These are phyloP conservation scores for Eledone cirrhosa DNA, from an alignment of 2,888 invertebrate species.

Conservation along the genomic window DNA sequence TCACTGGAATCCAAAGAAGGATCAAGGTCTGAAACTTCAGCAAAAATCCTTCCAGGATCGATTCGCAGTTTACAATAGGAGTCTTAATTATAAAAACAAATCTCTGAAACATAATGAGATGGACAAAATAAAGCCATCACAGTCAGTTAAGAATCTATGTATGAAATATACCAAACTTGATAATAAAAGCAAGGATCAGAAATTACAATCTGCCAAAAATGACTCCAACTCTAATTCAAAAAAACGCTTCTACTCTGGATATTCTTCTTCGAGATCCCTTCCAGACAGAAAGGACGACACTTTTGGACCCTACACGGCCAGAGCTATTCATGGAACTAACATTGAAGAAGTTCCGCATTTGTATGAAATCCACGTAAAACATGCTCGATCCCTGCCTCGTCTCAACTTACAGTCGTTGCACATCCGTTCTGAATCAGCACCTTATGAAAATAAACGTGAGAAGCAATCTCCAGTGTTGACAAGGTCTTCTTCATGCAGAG, in stretches of 20 bases:
- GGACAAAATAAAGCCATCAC: slow-evolving; percentile 35
- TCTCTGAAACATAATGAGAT: slow-evolving; percentile 30
- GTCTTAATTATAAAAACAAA: slow-evolving; percentile 31
- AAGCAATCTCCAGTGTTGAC: not conserved
- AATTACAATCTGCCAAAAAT: not conserved
- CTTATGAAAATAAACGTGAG: slow-evolving; percentile 35
- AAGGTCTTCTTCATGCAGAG: slow-evolving; percentile 50
- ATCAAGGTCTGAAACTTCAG: slow-evolving; percentile 81
- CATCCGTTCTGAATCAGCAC: slow-evolving; percentile 57
- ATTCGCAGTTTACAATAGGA: slow-evolving; percentile 56
- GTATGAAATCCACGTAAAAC: slow-evolving; percentile 54
- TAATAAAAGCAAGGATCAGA: slow-evolving; percentile 14
- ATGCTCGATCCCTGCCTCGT: slow-evolving; percentile 34
- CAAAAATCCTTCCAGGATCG: slow-evolving; percentile 90
- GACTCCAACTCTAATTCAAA: slow-evolving; percentile 33
- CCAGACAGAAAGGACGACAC: slow-evolving; percentile 36
- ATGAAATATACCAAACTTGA: slow-evolving; percentile 40
- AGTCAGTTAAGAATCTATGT: slow-evolving; percentile 36
- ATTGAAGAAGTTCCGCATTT: slow-evolving; percentile 48
- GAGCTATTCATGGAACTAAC: slow-evolving; percentile 54
- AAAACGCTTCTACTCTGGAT: slow-evolving; percentile 14
- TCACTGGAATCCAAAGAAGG: slow-evolving; percentile 77
- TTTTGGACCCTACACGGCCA: slow-evolving; percentile 37
- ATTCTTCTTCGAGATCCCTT: slow-evolving; percentile 36
- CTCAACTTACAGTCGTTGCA: slow-evolving; percentile 46